A percentile compares a stretch with the other conserved stretches of the same genome.
Evolutionary conservation across 2,797 vertebrate species (phyloP).

Genomic region (Ctenosaura bakeri): DNA sequence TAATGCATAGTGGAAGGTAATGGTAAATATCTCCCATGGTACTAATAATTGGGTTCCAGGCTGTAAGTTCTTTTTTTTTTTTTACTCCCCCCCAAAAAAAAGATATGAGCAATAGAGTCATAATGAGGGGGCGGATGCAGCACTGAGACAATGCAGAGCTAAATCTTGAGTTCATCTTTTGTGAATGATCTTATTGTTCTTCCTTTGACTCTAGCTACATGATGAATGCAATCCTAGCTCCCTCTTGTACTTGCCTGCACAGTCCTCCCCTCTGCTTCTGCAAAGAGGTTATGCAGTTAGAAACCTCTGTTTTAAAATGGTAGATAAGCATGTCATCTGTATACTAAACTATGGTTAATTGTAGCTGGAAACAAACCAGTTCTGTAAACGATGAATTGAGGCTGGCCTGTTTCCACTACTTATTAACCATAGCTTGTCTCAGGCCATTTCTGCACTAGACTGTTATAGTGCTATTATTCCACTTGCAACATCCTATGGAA

Average conservation of each 20-base stretch:
- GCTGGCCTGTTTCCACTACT: no score
- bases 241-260: neutral
- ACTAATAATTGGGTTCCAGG: neutral
- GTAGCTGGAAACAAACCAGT: no score
- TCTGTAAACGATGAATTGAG: no score
- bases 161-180: neutral
- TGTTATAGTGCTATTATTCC: no score
- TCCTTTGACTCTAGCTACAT: neutral
- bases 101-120: neutral
- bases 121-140: neutral
- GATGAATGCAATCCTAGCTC: neutral
- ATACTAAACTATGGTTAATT: no score
- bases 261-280: neutral
- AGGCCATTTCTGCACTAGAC: no score
- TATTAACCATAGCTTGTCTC: no score
- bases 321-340: neutral
- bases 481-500: no score
- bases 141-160: neutral
- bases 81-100: neutral
- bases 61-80: no score
- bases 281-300: neutral
- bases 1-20: neutral
- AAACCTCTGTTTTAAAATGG: neutral
- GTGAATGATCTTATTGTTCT: neutral
- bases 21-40: neutral